These are phyloP conservation scores for Symphodus melops DNA, from an alignment of 2,113 vertebrate species.

Conservation along the genomic window DNA sequence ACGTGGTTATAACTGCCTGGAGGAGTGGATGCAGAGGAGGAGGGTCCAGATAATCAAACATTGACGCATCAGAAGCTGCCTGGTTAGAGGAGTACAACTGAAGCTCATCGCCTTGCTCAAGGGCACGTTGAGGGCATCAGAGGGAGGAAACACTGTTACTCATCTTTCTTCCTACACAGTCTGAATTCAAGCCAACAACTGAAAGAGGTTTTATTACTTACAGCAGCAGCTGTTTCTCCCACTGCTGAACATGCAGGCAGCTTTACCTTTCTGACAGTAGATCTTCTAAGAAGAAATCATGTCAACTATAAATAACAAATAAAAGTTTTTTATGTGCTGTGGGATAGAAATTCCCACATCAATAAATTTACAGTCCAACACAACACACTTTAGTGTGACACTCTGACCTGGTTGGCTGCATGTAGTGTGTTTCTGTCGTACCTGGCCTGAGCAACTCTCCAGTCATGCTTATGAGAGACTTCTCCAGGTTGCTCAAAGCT, in stretches of 20 bases:
- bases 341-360: slow-evolving; percentile 8
- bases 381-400: not conserved
- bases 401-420: not conserved
- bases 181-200: slow-evolving; percentile 34
- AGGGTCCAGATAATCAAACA: slow-evolving; percentile 27
- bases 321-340: not conserved
- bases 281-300: not conserved
- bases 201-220: slow-evolving; percentile 31
- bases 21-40: slow-evolving; percentile 52
- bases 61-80: slow-evolving; percentile 43
- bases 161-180: slow-evolving; percentile 61
- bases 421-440: slow-evolving; percentile 66
- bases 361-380: slow-evolving; percentile 15
- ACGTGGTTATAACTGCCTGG: slow-evolving; percentile 54
- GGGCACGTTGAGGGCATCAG: slow-evolving; percentile 55
- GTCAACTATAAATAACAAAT: not conserved
- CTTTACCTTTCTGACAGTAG: not conserved
- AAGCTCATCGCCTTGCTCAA: slow-evolving; percentile 50
- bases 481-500: slow-evolving; percentile 89
- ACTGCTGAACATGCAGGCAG: slow-evolving; percentile 26
- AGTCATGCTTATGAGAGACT: slow-evolving; percentile 87
- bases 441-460: slow-evolving; percentile 87
- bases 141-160: slow-evolving; percentile 67
- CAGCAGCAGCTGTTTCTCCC: not conserved
- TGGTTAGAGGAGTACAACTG: slow-evolving; percentile 38